Evolutionary conservation across 2,888 invertebrate genomes (phyloP), one percentile per base, ranked within the genome.

Genomic region (Pollenia amentaria): DNA sequence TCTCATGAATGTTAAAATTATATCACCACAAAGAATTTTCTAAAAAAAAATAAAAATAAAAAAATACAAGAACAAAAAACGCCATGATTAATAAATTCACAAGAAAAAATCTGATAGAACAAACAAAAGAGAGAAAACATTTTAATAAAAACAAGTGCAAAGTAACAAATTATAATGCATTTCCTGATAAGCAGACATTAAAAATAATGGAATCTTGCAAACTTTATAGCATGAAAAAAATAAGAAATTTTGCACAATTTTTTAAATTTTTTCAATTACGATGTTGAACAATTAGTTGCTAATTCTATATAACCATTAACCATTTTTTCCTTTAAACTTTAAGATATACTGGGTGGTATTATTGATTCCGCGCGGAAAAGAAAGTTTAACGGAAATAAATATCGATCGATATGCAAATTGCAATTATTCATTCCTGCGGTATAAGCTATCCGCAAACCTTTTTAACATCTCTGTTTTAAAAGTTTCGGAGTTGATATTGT

Each of bases 31-130:
- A 69, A 75, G 42, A 29, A 67, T 46, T 77, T 60, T 14, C 16
- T 9, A 0, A 16, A 21, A 44, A 55, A 40, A 16, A 48, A 16
- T 46, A 38, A 7, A 67, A 46, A 9, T 29, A 16, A 64, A 48
- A 70, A 64, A 51, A 29, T 38, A 9, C 4, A 46, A 48, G 8
- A 70, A 65, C 18, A 40, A n/a, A 60, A 29, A 65, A 44, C 11
- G 51, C 10, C 16, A 78, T 73, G 72, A 77, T 65, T 70, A 73
- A 73, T 46, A 76, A 75, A n/a, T 76, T 82, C 69, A 46, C 44
- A 76, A 51, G 62, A 76, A 82, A 67, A 64, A 64, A 38, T 53
- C 14, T 60, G 18, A 9, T 64, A 70, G 40, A 55, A 70, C 18
- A 62, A 76, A 64, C 14, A 77, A 70, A 67, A 70, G 21, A 11